Conservation (phyloP, 2,888 invertebrate genomes). For the Mythimna pallens region DNA sequence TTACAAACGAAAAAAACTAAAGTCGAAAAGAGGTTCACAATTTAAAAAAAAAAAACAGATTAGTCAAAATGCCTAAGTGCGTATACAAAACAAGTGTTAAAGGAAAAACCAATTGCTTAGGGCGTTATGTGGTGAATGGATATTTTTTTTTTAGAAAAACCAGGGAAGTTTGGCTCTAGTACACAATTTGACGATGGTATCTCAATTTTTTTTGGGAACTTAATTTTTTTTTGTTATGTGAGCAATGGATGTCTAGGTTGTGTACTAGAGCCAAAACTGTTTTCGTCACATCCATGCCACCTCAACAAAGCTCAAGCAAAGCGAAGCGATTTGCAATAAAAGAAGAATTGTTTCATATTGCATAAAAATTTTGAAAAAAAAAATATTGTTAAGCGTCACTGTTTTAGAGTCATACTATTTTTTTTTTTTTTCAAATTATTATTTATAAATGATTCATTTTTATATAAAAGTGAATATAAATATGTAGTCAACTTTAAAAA, state of each 20-base stretch:
- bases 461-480: no score
- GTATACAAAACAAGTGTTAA: slow-evolving; percentile 90
- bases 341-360: slow-evolving; percentile 62
- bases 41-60: slow-evolving; percentile 73
- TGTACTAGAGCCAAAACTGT: slow-evolving; percentile 35
- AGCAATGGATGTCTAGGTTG: slow-evolving; percentile 55
- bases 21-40: slow-evolving; percentile 68
- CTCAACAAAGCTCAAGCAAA: slow-evolving; percentile 87
- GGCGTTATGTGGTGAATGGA: slow-evolving; percentile 81
- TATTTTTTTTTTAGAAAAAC: slow-evolving; percentile 37
- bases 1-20: slow-evolving; percentile 53
- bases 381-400: slow-evolving; percentile 70
- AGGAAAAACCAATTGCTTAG: slow-evolving; percentile 86
- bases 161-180: slow-evolving; percentile 35
- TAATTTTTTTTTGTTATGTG: background rate
- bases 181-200: slow-evolving; percentile 37
- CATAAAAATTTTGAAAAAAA: slow-evolving; percentile 40
- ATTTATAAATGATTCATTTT: no score
- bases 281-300: slow-evolving; percentile 80
- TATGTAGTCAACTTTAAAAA: no score
- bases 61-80: slow-evolving; percentile 84
- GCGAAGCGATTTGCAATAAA: slow-evolving; percentile 84
- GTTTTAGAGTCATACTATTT: slow-evolving; percentile 65
- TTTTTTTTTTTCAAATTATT: no score
- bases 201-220: background rate